A percentile compares a stretch with the other conserved stretches of the same genome.
phyloP scores from a whole-genome alignment of 2,888 invertebrate species.

The Anthoptus insignis region DNA sequence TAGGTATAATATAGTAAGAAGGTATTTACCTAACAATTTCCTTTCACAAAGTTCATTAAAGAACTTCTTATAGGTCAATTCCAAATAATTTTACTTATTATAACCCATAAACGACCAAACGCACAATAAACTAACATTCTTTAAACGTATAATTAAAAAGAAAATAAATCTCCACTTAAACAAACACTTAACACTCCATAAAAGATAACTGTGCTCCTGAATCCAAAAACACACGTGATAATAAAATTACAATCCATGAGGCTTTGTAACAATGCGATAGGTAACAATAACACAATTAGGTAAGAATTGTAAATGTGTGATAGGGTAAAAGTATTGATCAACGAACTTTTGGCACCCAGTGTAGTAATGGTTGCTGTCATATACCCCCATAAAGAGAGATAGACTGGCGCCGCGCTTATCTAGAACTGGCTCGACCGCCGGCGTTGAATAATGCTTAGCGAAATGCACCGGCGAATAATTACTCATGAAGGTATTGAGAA shows the following conservation, averaged over 20 bases:
- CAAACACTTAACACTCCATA: slow-evolving; percentile 56
- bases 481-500: neutral
- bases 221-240: slow-evolving; percentile 71
- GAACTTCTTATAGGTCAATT: no score
- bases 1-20: no score
- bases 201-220: slow-evolving; percentile 54
- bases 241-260: slow-evolving; percentile 63
- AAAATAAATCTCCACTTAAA: slow-evolving; percentile 49
- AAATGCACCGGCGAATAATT: slow-evolving; percentile 18
- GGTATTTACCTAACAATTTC: no score
- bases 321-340: slow-evolving; percentile 76
- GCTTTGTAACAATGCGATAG: slow-evolving; percentile 32
- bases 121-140: slow-evolving; percentile 28
- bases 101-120: slow-evolving; percentile 16
- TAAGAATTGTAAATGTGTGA: slow-evolving; percentile 70
- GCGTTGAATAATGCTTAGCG: slow-evolving; percentile 42
- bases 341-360: slow-evolving; percentile 85
- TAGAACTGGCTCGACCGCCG: slow-evolving; percentile 40
- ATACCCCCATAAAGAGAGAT: slow-evolving; percentile 66
- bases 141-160: slow-evolving; percentile 47
- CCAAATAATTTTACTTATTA: no score
- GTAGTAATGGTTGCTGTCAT: slow-evolving; percentile 47
- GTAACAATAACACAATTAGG: slow-evolving; percentile 11
- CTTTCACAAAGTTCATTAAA: no score
- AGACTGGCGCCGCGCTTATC: slow-evolving; percentile 73